A percentile compares a stretch with the other conserved stretches of the same genome.
Evolutionary conservation across 2,113 vertebrate species (phyloP).

Genomic region (Himantopus leucocephalus): DNA sequence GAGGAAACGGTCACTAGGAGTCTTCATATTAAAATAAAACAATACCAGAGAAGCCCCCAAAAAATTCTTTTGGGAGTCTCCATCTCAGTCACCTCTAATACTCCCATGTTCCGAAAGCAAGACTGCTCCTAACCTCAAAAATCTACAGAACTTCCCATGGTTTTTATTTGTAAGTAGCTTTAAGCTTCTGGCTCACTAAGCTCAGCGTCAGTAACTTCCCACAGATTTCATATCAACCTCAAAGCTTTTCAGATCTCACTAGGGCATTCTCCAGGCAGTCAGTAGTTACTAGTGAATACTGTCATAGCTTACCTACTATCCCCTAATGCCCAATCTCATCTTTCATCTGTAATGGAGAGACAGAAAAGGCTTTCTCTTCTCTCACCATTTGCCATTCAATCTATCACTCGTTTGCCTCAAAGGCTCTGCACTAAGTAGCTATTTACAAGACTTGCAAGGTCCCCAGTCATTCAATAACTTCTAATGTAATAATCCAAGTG

Average conservation of each 20-base stretch:
- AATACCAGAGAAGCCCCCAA: neutral
- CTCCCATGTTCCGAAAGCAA: neutral
- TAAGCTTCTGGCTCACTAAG: neutral
- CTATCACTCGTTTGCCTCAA: neutral
- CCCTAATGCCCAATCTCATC: neutral
- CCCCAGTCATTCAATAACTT: neutral
- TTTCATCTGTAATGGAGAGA: rapidly evolving
- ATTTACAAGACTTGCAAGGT: neutral
- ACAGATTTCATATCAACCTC: neutral
- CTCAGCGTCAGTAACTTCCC: neutral
- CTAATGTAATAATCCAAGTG: neutral
- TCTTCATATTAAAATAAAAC: neutral
- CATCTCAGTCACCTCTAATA: neutral
- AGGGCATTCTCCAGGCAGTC: neutral
- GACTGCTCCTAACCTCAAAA: neutral
- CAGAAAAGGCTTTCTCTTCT: neutral
- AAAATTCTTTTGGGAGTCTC: neutral
- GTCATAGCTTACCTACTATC: neutral
- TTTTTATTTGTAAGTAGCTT: neutral
- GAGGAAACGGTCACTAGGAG: neutral
- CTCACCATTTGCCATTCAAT: neutral
- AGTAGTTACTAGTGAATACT: neutral
- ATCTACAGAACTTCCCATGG: neutral
- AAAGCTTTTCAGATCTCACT: neutral
- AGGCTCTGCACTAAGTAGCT: neutral